A percentile compares a stretch with the other conserved stretches of the same genome.
Evolutionary conservation across 2,113 vertebrate genomes (phyloP).

Genomic region (Chaetodon trifascialis): DNA sequence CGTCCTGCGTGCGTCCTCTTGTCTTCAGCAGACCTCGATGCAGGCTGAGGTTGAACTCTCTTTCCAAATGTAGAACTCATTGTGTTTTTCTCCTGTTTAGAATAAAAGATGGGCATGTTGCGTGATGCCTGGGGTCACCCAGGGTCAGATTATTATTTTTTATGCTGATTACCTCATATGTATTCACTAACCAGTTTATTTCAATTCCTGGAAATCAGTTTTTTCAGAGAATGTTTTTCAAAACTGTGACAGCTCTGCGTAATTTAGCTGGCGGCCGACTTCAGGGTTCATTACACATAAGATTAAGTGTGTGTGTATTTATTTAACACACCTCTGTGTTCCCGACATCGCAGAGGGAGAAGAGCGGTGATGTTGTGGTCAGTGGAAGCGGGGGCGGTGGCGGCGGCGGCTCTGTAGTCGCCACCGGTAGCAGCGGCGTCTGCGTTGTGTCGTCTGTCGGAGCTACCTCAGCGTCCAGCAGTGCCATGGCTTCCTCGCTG

Average conservation of each 20-base stretch:
- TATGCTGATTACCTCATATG: constrained; percentile 15
- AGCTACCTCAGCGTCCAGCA: constrained; percentile 65
- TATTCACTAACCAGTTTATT: constrained; percentile 8
- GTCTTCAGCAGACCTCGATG: neutral
- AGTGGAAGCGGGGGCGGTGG: constrained; percentile 46
- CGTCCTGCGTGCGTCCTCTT: neutral
- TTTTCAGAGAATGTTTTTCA: neutral
- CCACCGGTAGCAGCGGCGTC: constrained; percentile 38
- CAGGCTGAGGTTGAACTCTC: neutral
- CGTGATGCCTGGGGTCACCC: neutral
- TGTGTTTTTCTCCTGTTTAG: constrained; percentile 9
- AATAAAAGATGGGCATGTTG: constrained; percentile 13
- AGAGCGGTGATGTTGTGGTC: constrained; percentile 68
- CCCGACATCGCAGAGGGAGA: constrained; percentile 83
- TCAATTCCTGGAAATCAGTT: neutral
- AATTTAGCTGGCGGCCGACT: neutral
- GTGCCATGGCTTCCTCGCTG: constrained; percentile 67
- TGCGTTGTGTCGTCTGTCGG: constrained; percentile 57
- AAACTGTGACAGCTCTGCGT: neutral
- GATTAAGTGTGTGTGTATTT: neutral
- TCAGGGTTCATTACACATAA: neutral
- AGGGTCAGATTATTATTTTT: constrained; percentile 6
- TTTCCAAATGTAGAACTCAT: neutral
- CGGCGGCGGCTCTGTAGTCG: constrained; percentile 34
- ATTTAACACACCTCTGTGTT: neutral